Conservation (phyloP, 1,140 invertebrate species). For the Brachionus sp. region DNA sequence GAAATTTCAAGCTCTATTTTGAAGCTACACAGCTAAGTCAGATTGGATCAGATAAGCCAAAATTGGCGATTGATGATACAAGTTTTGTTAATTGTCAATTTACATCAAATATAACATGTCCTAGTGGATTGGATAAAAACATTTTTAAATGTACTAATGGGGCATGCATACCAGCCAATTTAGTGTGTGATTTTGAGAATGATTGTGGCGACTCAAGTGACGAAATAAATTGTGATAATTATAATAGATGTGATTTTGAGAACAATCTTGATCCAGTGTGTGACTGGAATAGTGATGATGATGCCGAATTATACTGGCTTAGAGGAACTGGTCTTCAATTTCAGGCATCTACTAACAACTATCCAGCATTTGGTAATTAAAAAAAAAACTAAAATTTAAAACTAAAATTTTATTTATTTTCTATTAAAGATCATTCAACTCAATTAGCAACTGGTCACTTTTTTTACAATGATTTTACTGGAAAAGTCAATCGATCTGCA, state of each 20-base stretch:
- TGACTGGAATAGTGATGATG: constrained; percentile 26
- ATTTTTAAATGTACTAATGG: constrained; percentile 16
- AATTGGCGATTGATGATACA: constrained; percentile 31
- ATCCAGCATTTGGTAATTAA: background rate
- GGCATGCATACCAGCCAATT: constrained; percentile 2
- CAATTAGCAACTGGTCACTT: background rate
- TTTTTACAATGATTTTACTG: constrained; percentile 2
- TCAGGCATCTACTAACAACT: background rate
- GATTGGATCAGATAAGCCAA: background rate
- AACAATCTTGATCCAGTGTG: constrained; percentile 2
- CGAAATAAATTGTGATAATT: constrained; percentile 8
- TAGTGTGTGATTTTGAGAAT: constrained; percentile 5
- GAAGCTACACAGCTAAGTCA: constrained; percentile 29
- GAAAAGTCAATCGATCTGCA: background rate
- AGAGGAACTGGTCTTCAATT: constrained; percentile 3
- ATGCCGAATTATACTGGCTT: constrained; percentile 26
- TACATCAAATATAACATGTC: constrained; percentile 31
- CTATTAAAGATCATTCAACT: background rate
- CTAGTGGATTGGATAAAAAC: background rate
- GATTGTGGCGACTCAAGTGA: constrained; percentile 45
- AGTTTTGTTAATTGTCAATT: constrained; percentile 30
- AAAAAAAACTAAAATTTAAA: background rate
- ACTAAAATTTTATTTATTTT: background rate
- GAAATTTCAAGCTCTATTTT: constrained; percentile 33
- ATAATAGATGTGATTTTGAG: constrained; percentile 41